Percentiles rank a stretch among this genome's conserved stretches.
Evolutionary conservation across 2,113 vertebrate genomes (phyloP).

Genomic region (Gymnogyps californianus): DNA sequence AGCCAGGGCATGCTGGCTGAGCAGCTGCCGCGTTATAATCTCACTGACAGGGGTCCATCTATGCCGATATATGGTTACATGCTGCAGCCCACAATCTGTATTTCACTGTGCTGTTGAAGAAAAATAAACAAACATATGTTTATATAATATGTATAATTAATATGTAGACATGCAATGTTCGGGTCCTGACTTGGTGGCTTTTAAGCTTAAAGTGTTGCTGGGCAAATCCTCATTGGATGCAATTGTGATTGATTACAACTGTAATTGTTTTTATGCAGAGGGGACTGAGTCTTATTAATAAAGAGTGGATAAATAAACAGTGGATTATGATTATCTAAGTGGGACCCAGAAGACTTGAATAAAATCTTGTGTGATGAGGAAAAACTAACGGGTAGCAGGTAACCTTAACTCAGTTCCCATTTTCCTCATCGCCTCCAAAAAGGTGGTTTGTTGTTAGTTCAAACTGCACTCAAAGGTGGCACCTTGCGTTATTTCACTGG

Average conservation of each 20-base stretch:
- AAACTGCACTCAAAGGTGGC: not conserved
- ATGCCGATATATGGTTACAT: not conserved
- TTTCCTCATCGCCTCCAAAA: not conserved
- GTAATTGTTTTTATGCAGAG: not conserved
- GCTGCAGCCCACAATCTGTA: not conserved
- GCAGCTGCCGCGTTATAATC: constrained; percentile 40
- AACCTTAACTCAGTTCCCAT: not conserved
- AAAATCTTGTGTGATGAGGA: not conserved
- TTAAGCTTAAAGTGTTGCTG: not conserved
- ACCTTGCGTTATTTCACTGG: not conserved
- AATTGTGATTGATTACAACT: not conserved
- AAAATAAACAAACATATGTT: not conserved
- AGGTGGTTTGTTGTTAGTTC: not conserved
- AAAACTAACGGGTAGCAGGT: not conserved
- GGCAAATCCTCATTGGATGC: accelerated
- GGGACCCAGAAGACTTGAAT: not conserved
- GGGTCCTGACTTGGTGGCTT: not conserved
- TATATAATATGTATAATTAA: not conserved
- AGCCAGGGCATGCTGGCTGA: constrained; percentile 45
- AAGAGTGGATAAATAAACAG: not conserved
- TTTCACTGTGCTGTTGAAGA: not conserved
- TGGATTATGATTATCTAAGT: not conserved
- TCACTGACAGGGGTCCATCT: not conserved
- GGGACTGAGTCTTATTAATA: not conserved
- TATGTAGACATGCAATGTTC: not conserved